Evolutionary conservation across 2,888 invertebrate species (phyloP).

Genomic region (Cheilosia pagana): DNA sequence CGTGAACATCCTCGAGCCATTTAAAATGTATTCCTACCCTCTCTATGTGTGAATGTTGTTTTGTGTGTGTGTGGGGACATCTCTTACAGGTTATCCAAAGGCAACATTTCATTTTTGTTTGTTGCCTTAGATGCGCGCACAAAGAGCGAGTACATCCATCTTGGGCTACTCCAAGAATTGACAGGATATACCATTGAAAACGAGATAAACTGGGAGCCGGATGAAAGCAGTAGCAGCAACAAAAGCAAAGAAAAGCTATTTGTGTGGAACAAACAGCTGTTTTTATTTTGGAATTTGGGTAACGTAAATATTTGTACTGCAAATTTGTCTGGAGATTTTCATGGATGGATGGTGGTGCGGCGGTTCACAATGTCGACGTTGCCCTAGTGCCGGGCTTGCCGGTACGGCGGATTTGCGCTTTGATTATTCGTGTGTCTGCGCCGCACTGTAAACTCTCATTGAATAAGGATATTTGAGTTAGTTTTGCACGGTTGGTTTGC

Average conservation of each 20-base stretch:
- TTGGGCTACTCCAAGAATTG: conserved; percentile 24
- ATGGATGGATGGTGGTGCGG: background rate
- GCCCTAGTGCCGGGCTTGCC: conserved; percentile 2
- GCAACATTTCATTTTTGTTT: conserved; percentile 8
- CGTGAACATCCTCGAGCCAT: conserved; percentile 30
- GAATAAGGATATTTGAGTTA: conserved; percentile 42
- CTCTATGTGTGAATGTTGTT: background rate
- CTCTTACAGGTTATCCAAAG: conserved; percentile 15
- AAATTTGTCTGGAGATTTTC: conserved; percentile 56
- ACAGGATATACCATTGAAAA: conserved; percentile 33
- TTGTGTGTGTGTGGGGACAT: conserved; percentile 3
- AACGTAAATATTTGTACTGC: conserved; percentile 57
- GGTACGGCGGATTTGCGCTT: conserved; percentile 15
- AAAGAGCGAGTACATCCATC: conserved; percentile 36
- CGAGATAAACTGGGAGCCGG: background rate
- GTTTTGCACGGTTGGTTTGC: conserved; percentile 48
- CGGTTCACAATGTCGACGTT: conserved; percentile 34
- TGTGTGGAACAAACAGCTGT: conserved; percentile 51
- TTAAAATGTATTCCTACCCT: conserved; percentile 28
- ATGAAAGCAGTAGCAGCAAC: background rate
- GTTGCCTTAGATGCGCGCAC: conserved; percentile 17
- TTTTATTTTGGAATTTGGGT: conserved; percentile 53
- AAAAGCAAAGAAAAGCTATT: conserved; percentile 23
- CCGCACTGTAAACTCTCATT: conserved; percentile 14
- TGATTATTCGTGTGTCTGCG: conserved; percentile 29